Conservation (phyloP, 30 jellyfish, hydroid and myxozoan genomes). For the Phacellophora camtschatica region DNA sequence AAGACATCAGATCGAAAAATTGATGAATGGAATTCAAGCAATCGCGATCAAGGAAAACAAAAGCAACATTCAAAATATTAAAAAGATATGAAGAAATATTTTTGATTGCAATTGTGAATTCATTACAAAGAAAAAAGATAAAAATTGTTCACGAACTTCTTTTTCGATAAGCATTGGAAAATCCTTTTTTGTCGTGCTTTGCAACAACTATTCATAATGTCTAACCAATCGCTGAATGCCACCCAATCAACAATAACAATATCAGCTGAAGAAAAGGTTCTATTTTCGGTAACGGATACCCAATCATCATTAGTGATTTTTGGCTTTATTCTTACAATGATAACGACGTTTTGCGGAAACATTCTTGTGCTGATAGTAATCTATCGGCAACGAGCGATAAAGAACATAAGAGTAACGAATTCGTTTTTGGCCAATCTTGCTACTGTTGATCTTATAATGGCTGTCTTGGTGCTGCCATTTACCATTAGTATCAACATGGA, state of each 20-base stretch:
- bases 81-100: too few species aligned
- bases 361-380: slow-evolving; percentile 45
- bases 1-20: too few species aligned
- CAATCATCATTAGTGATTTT: slow-evolving; percentile 44
- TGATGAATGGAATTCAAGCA: too few species aligned
- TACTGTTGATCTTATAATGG: slow-evolving; percentile 51
- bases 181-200: neutral
- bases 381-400: slow-evolving; percentile 19
- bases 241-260: slow-evolving; percentile 6
- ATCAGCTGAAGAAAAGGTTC: slow-evolving; percentile 11
- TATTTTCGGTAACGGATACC: slow-evolving; percentile 27
- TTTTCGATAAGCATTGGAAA: neutral
- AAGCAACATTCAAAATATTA: too few species aligned
- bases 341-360: slow-evolving; percentile 52
- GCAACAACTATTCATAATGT: neutral
- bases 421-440: slow-evolving; percentile 64
- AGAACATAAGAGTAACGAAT: slow-evolving; percentile 64
- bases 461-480: slow-evolving; percentile 69
- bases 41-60: too few species aligned
- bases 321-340: slow-evolving; percentile 53
- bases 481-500: slow-evolving; percentile 53
- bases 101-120: too few species aligned
- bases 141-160: too few species aligned
- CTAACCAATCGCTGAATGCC: neutral
- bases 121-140: too few species aligned